A percentile compares a stretch with the other conserved stretches of the same genome.
phyloP scores from a whole-genome alignment of 2,888 invertebrate genomes.

The Yponomeuta sedellus region DNA sequence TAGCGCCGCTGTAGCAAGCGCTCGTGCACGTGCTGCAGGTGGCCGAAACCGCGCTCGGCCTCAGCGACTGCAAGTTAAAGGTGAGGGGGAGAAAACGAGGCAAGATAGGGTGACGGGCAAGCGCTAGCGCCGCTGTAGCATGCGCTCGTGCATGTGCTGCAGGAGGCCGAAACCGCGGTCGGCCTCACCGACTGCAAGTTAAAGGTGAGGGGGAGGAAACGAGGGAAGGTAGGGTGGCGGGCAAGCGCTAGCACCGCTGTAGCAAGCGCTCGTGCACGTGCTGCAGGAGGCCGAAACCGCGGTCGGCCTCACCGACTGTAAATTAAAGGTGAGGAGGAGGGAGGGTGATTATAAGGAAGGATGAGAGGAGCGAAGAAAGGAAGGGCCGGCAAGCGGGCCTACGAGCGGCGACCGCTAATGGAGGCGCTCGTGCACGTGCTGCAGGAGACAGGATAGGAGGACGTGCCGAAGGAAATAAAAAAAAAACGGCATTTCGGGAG shows the following conservation, averaged over 20 bases:
- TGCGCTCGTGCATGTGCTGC: constrained; percentile 91
- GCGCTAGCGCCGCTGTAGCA: constrained; percentile 71
- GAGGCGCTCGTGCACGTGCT: too few relatives aligned
- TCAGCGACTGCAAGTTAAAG: constrained; percentile 76
- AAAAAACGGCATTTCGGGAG: too few relatives aligned
- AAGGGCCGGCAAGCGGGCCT: too few relatives aligned
- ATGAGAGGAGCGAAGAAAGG: too few relatives aligned
- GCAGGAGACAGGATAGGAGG: too few relatives aligned
- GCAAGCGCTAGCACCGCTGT: constrained; percentile 19
- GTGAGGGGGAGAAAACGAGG: constrained; percentile 87
- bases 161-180: constrained; percentile 93
- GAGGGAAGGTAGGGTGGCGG: too few relatives aligned
- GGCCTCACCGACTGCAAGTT: constrained; percentile 73
- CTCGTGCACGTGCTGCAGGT: constrained; percentile 92
- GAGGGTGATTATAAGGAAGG: too few relatives aligned
- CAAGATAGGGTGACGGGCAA: constrained; percentile 36
- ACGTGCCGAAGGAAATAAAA: too few relatives aligned
- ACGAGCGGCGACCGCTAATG: too few relatives aligned
- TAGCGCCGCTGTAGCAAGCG: constrained; percentile 73
- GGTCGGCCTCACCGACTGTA: constrained; percentile 76
- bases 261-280: constrained; percentile 89
- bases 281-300: constrained; percentile 80
- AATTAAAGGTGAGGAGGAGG: constrained; percentile 86
- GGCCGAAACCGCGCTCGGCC: constrained; percentile 72
- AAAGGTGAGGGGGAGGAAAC: constrained; percentile 42